Evolutionary conservation across 92 coral and sea anemone genomes (phyloP), one percentile per base, ranked within the genome.

Genomic region (Epizoanthus fatuus): DNA sequence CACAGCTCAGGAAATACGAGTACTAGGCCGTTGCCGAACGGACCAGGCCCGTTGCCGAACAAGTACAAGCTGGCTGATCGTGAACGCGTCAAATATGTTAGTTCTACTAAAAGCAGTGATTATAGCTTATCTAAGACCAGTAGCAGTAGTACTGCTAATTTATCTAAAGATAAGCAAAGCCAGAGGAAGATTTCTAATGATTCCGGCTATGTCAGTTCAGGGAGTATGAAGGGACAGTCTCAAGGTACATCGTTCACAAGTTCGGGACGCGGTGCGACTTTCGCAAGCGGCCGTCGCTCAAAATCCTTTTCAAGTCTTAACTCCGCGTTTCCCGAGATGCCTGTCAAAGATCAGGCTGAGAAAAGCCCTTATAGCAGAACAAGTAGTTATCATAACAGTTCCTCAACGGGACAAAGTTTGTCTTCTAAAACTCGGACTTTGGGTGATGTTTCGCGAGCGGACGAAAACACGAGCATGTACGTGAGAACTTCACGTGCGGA

Each of bases 141-240:
- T 42, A 60, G 69, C 9, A 38, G 20, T 13, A 25, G 47, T 77
- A 11, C 63, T 60, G 35, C 70, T 10, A 10, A 5, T 8, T 40
- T 69, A 17, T 62, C 42, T 17, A 77, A 77, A 12, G 6, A 62
- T 44, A 42, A 42, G 15, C 55, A 60, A 13, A 20, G 69, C 6
- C 55, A 77, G 20, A 60, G 82, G 82, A 77, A 77, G 4, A 71
- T 77, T 42, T 77, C 82, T 16, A 56, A 77, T 42, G 82, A 77
- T 38, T 77, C 82, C 11, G 82, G 82, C 11, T 77, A 77, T 60
- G 70, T 68, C 9, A 77, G 82, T 60, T 77, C 70, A n/a, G 70
- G 82, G 38, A 77, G 59, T 45, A 19, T 64, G 29, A 77, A 77
- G 82, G 70, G 54, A 3, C 62, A n/a, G 62, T 3, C 69, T 37